phyloP scores from a whole-genome alignment of 2,113 vertebrate species.

The Propithecus coquereli region DNA sequence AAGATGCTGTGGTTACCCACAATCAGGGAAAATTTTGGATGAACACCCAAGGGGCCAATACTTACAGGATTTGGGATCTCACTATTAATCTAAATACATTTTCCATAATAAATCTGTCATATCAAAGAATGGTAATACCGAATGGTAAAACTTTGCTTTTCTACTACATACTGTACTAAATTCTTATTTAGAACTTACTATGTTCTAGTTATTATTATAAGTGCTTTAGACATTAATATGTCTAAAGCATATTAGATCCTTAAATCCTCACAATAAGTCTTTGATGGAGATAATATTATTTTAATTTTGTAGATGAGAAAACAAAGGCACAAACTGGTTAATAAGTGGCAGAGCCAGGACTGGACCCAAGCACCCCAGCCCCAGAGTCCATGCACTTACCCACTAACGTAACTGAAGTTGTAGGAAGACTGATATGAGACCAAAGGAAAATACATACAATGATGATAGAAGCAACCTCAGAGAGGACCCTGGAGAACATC shows the following conservation, averaged over 20 bases:
- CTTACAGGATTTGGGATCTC: not conserved
- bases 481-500: accelerated
- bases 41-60: not conserved
- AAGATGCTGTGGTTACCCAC: conserved; percentile 14
- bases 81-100: not conserved
- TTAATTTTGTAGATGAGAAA: not conserved
- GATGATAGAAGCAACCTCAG: not conserved
- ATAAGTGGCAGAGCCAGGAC: not conserved
- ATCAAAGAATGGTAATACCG: not conserved
- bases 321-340: not conserved
- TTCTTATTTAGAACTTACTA: not conserved
- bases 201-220: not conserved
- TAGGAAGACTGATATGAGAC: not conserved
- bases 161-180: not conserved
- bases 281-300: not conserved
- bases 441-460: not conserved
- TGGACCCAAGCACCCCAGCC: not conserved
- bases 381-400: not conserved
- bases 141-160: not conserved
- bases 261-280: not conserved
- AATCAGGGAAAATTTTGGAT: not conserved
- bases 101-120: not conserved
- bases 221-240: not conserved
- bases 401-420: not conserved
- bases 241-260: not conserved